Evolutionary conservation across 1,140 invertebrate species (phyloP), one percentile per base, ranked within the genome.

Genomic region (Drosophila miranda): DNA sequence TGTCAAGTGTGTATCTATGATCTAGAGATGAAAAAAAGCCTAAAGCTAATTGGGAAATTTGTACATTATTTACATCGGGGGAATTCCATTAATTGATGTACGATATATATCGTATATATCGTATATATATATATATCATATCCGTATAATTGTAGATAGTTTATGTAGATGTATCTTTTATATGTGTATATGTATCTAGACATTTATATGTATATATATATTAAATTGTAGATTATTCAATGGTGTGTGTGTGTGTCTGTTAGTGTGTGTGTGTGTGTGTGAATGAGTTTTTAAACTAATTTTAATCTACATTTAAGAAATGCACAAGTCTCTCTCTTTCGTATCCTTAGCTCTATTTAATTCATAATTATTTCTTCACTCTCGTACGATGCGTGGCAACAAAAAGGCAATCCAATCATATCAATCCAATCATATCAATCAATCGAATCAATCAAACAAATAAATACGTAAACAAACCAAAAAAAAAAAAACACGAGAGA

Each of bases 231-330:
- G 45, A 68, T 43, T 68, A 75, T 64, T 41, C 56, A 61, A 66
- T 77, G 53, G 53, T 60, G 46, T 58, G 28, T 64, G 54, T 52
- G 46, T 62, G 42, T 64, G 16, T 71, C 44, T 70, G 67, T 68
- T 44, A 66, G 56, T 70, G 59, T 73, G 43, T 52, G 42, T 61
- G 41, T 60, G 13, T 58, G 34, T 60, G 63, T 50, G 49, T n/a
- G 21, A 48, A 26, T 64, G 48, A 44, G 41, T 34, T 21, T 28
- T 38, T 67, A 38, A 77, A 70, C 71, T 83, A 76, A 64, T 61
- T 30, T 69, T 67, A 82, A 82, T 74, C 82, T 86, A 86, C 82
- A 87, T 86, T 86, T 86, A 86, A 86, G 81, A 87, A 87, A 86
- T 86, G 82, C 78, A 86, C 82, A 86, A 87, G 81, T 86, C 81